Evolutionary conservation across 2,113 vertebrate species (phyloP).

Genomic region (Acrocephalus arundinaceus): DNA sequence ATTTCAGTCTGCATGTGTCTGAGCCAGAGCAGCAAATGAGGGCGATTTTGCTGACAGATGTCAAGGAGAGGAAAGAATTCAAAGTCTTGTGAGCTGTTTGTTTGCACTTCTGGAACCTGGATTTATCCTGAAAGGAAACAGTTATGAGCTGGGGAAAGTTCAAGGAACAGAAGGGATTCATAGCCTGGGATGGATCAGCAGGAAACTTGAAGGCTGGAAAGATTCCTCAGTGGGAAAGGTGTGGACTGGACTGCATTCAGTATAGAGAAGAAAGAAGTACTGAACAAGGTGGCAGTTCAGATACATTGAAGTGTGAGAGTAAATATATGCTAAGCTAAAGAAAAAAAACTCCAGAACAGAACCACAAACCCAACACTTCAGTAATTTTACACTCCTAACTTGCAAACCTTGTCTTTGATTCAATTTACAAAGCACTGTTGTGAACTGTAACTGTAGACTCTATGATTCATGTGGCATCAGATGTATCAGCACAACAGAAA

Average conservation of each 20-base stretch:
- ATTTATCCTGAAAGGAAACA: conserved; percentile 23
- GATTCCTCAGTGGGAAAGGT: background rate
- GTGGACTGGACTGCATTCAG: background rate
- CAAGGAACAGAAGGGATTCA: conserved; percentile 20
- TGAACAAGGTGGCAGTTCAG: background rate
- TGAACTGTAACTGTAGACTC: background rate
- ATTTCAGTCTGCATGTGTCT: background rate
- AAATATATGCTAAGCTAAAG: background rate
- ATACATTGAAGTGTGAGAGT: background rate
- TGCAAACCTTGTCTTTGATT: background rate
- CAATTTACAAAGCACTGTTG: background rate
- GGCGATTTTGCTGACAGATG: background rate
- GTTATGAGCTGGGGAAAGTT: background rate
- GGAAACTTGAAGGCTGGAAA: background rate
- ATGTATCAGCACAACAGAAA: background rate
- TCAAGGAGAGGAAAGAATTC: background rate
- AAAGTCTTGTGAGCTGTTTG: background rate
- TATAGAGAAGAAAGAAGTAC: background rate
- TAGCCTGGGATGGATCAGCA: background rate
- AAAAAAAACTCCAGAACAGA: background rate
- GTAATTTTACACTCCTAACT: background rate
- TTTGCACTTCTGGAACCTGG: conserved; percentile 24
- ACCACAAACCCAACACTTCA: background rate
- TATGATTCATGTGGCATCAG: background rate
- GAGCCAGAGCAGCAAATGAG: background rate